phyloP scores from a whole-genome alignment of 1,140 invertebrate genomes.

The Magallana gigas region DNA sequence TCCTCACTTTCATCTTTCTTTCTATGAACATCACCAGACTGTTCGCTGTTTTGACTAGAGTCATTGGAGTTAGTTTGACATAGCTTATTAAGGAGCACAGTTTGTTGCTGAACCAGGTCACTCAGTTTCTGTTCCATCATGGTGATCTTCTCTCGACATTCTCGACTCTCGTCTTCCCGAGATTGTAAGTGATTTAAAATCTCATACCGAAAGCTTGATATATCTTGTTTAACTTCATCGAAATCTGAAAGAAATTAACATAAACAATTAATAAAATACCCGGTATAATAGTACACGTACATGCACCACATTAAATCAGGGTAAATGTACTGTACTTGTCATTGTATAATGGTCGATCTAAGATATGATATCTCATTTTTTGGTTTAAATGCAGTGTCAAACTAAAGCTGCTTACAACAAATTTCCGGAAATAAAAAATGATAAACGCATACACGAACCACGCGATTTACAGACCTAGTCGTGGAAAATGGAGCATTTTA shows the following conservation, averaged over 20 bases:
- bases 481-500: too few relatives aligned
- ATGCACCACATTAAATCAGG: too few relatives aligned
- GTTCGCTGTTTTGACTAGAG: not conserved
- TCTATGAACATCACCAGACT: not conserved
- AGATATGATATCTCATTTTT: too few relatives aligned
- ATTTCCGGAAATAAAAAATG: too few relatives aligned
- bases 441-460: too few relatives aligned
- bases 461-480: too few relatives aligned
- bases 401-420: too few relatives aligned
- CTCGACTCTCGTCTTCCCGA: slow-evolving; percentile 53
- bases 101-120: slow-evolving; percentile 55
- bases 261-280: too few relatives aligned
- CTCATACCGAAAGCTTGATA: slow-evolving; percentile 71
- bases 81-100: slow-evolving; percentile 45
- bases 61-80: slow-evolving; percentile 1
- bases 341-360: too few relatives aligned
- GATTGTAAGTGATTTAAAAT: slow-evolving; percentile 68
- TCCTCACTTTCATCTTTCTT: not conserved
- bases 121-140: slow-evolving; percentile 58
- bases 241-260: slow-evolving; percentile 59
- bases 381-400: too few relatives aligned
- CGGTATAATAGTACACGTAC: too few relatives aligned
- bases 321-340: too few relatives aligned
- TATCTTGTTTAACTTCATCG: slow-evolving; percentile 72
- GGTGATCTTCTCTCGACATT: slow-evolving; percentile 53